Evolutionary conservation across 2,113 vertebrate species (phyloP), one percentile per base, ranked within the genome.

Genomic region (Gopherus flavomarginatus): DNA sequence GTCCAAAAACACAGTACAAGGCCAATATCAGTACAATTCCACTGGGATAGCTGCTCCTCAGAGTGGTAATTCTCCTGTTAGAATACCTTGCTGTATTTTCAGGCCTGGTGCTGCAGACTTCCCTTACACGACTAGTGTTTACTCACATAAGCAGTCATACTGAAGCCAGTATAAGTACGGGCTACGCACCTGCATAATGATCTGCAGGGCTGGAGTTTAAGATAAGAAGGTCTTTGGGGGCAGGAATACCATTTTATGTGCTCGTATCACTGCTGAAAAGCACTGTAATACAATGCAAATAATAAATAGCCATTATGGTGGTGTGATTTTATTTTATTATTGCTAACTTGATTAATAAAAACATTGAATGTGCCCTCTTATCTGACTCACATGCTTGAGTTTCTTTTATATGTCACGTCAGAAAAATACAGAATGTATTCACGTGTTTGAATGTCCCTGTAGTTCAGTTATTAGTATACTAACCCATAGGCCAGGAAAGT

Each of bases 291-390:
- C 26, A 47, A 47, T 44, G 42, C 42, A 14, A 47, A n/a, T 19
- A 92, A 83, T 65, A 88, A 94, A 85, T 65, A 89, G 93, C 59
- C n/a, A 95, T 82, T 83, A 94, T 35, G 16, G 53, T 90, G 84
- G 89, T 90, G 56, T 69, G 85, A 89, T 96, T 96, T 95, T 85
- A 86, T 95, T 88, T 93, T 96, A 81, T 90, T 85, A 26, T 91
- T 92, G 91, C 85, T 26, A 53, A 59, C 86, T 96, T 90, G 87
- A 97, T 96, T 94, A 93, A 94, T 79, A 91, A 16, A 95, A 94
- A 89, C 89, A 87, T 88, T 89, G 84, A 86, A 26, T 89, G 81
- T 94, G 62, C 69, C 21, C 52, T 95, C 77, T 95, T 49, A 82
- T 0, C 0, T 44, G 49, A 87, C 49, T 53, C 52, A 72, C 35